Percentiles rank a stretch among this genome's conserved stretches.
Evolutionary conservation across 2,888 invertebrate genomes (phyloP).

Genomic region (Auanema sp.): DNA sequence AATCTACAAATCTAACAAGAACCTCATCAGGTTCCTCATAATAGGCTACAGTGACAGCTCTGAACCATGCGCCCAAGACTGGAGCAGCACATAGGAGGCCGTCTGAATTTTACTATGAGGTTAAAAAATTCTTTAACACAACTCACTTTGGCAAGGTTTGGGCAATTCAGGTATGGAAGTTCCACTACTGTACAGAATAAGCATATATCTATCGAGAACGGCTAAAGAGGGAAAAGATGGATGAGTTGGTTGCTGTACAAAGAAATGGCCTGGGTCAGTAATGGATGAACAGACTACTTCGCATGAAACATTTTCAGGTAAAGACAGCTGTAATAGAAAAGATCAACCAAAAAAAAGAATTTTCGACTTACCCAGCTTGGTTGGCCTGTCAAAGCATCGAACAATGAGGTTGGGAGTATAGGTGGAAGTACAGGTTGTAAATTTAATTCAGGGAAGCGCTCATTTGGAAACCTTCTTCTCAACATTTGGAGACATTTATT

Average conservation of each 20-base stretch:
- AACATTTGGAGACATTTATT: constrained; percentile 61
- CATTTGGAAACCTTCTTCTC: constrained; percentile 60
- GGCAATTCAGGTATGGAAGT: constrained; percentile 79
- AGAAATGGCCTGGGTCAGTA: constrained; percentile 84
- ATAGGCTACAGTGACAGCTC: constrained; percentile 80
- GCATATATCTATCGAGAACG: constrained; percentile 71
- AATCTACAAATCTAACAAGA: constrained; percentile 87
- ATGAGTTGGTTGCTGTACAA: constrained; percentile 92
- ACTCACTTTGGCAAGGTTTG: constrained; percentile 77
- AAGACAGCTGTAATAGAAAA: constrained; percentile 75
- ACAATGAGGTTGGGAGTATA: constrained; percentile 38
- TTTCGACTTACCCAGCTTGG: constrained; percentile 44
- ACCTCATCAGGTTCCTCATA: constrained; percentile 71
- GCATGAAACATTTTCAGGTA: constrained; percentile 88
- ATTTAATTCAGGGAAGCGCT: constrained; percentile 63
- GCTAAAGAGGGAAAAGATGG: constrained; percentile 80
- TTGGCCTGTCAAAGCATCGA: constrained; percentile 43
- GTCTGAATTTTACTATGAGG: too few relatives aligned
- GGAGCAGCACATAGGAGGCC: constrained; percentile 87
- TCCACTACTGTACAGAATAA: constrained; percentile 76
- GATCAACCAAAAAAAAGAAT: constrained; percentile 4
- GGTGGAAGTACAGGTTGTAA: constrained; percentile 63
- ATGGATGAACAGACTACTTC: constrained; percentile 87
- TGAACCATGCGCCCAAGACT: constrained; percentile 83
- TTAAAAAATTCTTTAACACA: background rate